Base-by-base conservation (phyloP, 2,113 vertebrate species). In the Hippocampus abdominalis region DNA sequence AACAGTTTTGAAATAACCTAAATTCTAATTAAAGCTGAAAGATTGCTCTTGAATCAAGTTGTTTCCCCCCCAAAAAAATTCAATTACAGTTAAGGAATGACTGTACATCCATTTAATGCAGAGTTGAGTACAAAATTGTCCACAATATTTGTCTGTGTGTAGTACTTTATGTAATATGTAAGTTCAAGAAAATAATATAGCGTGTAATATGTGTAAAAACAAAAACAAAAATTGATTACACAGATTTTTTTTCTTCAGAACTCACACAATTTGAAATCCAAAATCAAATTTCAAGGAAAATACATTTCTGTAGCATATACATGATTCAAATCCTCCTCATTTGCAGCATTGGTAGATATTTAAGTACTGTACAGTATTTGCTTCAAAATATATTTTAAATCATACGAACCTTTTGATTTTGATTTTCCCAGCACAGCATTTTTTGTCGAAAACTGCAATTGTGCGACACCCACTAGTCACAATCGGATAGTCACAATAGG, bases 21-120 rank as follows among this genome's bases (percentile, higher is more conserved):
- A 42, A 29, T 36, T 3, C n/a, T 51, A 32, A 69, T 59, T 5
- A 57, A 56, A 29, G 12, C 39, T 16, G 49, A 29, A 20, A 40
- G 13, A 18, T 2, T 49, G 16, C 48, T 18, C 48, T 7, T 32
- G 21, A 59, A 63, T 7, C 10, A 69, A 66, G 53, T 62, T 54
- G 16, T 62, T 32, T 36, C 32, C 16, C 32, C 16, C 7, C 20
- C 32, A 64, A n/a, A 0, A 0, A 66, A 3, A 40, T 23, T 56
- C 29, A 39, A 54, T 39, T 73, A 25, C 4, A 27, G 13, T 57
- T 64, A 23, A 62, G 51, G 15, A 63, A 61, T 74, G 21, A 36
- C 64, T 66, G 46, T 42, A 11, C 40, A 42, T 12, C 0, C 70
- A 66, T 3, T 60, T 23, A 25, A 27, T 15, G 49, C 49, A 54